Evolutionary conservation across 2,888 invertebrate genomes (phyloP), one percentile per base, ranked within the genome.

Genomic region (Trissolcus japonicus): DNA sequence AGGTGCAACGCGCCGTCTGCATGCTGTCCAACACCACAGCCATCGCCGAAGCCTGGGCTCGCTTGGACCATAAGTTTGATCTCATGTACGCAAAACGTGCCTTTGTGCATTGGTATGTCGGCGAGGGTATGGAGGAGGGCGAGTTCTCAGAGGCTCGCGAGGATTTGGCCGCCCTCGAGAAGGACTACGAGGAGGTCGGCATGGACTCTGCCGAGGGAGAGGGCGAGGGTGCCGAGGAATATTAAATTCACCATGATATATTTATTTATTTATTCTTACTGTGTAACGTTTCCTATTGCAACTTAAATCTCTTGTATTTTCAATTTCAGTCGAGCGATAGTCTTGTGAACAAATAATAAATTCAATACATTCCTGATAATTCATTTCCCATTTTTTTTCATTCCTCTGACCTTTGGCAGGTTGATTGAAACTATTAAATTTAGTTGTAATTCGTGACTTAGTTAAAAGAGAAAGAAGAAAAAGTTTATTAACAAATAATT

Each of bases 41-140:
- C 14, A 63, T 63, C 25, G 63, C 54, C 14, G 63, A 63, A 54
- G 63, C 63, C 19, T 63, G 63, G 63, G 53, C 63, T 17, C 54
- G 63, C 9, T 29, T 63, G 25, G 63, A 54, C 4, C 63, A 63
- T 29, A 63, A 63, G n/a, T 63, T 63, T n/a, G 63, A 63, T 46
- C 46, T 63, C 1, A 63, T 63, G 63, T 63, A 63, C 11, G 63
- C 63, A 0, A 63, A 63, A 16, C 63, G 63, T 7, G 63, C 63
- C 6, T 63, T 63, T 11, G 63, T 63, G 0, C 63, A 63, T 6
- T 63, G 63, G 63, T 63, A 63, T 4, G 63, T 63, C 0, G 63
- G 63, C n/a, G 63, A 63, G n/a, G 57, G 66, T 25, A 66, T 66
- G 66, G 66, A 66, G 25, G 66, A 66, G 50, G 66, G 66, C 1